Percentiles rank a stretch among this genome's conserved stretches.
Conservation (phyloP, 2,113 vertebrate species). For the Pteruthius melanotis region DNA sequence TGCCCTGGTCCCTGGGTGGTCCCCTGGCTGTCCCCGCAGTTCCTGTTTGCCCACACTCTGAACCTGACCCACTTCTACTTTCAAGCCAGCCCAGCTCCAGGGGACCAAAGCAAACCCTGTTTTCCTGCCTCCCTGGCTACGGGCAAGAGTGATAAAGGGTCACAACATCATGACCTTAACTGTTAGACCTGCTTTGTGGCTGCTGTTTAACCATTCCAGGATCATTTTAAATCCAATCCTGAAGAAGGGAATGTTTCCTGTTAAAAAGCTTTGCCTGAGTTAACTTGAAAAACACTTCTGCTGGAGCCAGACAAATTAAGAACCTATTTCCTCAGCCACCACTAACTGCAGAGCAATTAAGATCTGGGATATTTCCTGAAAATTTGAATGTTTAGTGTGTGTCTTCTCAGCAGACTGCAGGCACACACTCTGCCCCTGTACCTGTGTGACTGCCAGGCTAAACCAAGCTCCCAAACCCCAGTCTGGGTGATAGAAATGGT, state of each 20-base stretch:
- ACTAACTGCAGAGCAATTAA: neutral
- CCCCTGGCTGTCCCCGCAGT: neutral
- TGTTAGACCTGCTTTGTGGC: neutral
- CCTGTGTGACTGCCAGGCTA: neutral
- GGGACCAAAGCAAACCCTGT: neutral
- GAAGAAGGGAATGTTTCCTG: neutral
- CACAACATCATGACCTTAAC: neutral
- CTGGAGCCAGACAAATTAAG: neutral
- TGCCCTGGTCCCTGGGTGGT: neutral
- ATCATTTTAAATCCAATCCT: neutral
- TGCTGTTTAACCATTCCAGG: neutral
- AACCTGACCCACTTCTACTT: neutral
- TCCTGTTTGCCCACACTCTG: neutral
- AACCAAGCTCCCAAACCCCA: neutral
- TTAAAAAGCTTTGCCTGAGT: neutral
- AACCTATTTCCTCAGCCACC: neutral
- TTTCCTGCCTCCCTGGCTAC: neutral
- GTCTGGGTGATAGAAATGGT: neutral
- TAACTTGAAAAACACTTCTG: neutral
- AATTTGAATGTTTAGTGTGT: neutral
- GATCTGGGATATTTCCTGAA: conserved; percentile 1
- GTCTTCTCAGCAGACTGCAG: neutral
- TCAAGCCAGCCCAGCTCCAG: neutral
- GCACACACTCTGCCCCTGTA: neutral
- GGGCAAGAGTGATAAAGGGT: neutral